Percentiles rank a stretch among this genome's conserved stretches.
Evolutionary conservation across 2,113 vertebrate species (phyloP).

Genomic region (Oophaga pumilio): DNA sequence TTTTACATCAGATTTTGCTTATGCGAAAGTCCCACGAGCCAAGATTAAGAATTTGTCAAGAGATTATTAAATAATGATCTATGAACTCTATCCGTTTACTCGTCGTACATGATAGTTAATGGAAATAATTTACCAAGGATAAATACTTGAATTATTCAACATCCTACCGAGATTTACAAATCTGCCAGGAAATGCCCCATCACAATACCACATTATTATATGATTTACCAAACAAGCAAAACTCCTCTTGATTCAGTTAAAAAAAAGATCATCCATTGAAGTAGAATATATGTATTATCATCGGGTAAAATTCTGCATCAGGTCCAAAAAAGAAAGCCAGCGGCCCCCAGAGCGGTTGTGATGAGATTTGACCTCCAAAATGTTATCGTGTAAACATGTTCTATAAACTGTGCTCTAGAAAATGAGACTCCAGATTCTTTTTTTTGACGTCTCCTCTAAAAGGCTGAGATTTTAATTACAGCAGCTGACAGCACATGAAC

Average conservation of each 20-base stretch:
- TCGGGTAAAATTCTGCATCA: conserved; percentile 22
- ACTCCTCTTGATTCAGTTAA: conserved; percentile 38
- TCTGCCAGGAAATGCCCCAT: conserved; percentile 32
- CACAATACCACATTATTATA: conserved; percentile 55
- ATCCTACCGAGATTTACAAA: conserved; percentile 60
- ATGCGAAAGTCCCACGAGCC: conserved; percentile 70
- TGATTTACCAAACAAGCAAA: conserved; percentile 48
- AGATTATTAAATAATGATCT: neutral
- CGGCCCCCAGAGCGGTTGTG: conserved; percentile 23
- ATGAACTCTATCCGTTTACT: conserved; percentile 39
- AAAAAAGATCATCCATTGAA: conserved; percentile 15
- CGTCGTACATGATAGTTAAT: conserved; percentile 40
- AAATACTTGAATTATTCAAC: conserved; percentile 66
- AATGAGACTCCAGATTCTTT: conserved; percentile 41
- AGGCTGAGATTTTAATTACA: conserved; percentile 48
- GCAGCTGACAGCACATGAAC: conserved; percentile 49
- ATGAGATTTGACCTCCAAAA: conserved; percentile 46
- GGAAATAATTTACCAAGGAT: conserved; percentile 64
- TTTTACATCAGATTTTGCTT: conserved; percentile 61
- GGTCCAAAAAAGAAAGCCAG: conserved; percentile 49
- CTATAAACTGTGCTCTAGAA: conserved; percentile 57
- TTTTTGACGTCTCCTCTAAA: conserved; percentile 36
- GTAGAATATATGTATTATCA: conserved; percentile 40
- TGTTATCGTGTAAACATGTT: conserved; percentile 54
- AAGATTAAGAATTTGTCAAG: neutral